phyloP scores from a whole-genome alignment of 1,140 invertebrate genomes.

The Megalopta genalis region DNA sequence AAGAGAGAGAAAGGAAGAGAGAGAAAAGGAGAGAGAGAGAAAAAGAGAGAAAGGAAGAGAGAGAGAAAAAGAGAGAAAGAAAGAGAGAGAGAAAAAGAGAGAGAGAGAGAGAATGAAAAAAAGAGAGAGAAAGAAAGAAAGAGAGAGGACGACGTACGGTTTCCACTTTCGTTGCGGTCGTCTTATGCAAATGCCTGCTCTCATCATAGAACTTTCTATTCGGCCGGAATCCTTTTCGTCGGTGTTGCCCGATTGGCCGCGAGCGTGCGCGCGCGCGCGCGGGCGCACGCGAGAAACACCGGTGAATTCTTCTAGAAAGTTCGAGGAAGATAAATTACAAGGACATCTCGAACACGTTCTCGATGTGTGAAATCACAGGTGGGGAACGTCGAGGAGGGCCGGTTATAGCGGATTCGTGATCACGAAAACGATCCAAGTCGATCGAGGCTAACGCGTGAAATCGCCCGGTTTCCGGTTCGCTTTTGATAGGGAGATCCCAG shows the following conservation, averaged over 20 bases:
- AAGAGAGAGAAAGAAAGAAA: background rate
- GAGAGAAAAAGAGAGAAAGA: no score
- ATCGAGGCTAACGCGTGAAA: constrained; percentile 52
- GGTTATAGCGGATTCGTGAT: constrained; percentile 39
- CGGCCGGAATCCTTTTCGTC: constrained; percentile 35
- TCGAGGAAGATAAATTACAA: constrained; percentile 46
- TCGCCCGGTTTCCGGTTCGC: constrained; percentile 35
- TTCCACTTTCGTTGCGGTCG: constrained; percentile 46
- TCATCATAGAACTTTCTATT: constrained; percentile 46
- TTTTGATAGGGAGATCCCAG: constrained; percentile 13
- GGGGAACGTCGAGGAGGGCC: constrained; percentile 16
- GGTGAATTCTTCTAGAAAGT: constrained; percentile 43
- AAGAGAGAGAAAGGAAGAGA: background rate
- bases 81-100: background rate
- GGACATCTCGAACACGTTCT: constrained; percentile 36
- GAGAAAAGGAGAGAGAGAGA: background rate
- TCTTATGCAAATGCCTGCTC: constrained; percentile 38
- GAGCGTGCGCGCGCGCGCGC: no score
- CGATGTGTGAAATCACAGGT: constrained; percentile 46
- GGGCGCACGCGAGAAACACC: background rate
- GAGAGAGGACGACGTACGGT: background rate
- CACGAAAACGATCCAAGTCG: constrained; percentile 46
- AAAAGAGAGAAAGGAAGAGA: no score
- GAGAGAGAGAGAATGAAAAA: background rate
- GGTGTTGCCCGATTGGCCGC: background rate